Evolutionary conservation across 1,140 invertebrate species (phyloP).

Genomic region (Platyura marginata): DNA sequence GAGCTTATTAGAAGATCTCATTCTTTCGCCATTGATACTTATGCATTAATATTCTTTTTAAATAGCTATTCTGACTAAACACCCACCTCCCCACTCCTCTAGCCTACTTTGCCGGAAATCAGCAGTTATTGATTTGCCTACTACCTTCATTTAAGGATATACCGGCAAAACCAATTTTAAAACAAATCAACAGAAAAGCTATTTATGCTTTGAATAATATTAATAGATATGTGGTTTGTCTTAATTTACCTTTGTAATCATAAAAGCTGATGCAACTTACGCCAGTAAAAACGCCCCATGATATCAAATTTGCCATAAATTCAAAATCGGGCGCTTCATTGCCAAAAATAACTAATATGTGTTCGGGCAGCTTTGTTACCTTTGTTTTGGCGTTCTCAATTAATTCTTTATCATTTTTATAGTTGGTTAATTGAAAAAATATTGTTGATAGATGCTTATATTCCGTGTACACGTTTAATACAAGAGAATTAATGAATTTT

Average conservation of each 20-base stretch:
- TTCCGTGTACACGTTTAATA: too few relatives aligned
- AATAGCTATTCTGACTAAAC: too few relatives aligned
- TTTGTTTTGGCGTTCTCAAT: slow-evolving; percentile 1
- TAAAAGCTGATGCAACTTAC: slow-evolving; percentile 48
- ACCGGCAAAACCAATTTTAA: neutral
- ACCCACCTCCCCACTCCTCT: too few relatives aligned
- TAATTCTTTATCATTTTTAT: neutral
- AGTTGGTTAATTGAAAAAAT: neutral
- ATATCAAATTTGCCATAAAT: slow-evolving; percentile 36
- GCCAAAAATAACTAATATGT: slow-evolving; percentile 31
- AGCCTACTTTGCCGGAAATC: too few relatives aligned
- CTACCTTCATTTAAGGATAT: neutral
- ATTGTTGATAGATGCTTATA: too few relatives aligned
- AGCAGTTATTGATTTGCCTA: neutral
- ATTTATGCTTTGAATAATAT: slow-evolving; percentile 36
- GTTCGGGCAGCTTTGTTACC: slow-evolving; percentile 22
- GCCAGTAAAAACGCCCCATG: slow-evolving; percentile 41
- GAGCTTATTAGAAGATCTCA: too few relatives aligned
- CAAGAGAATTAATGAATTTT: too few relatives aligned
- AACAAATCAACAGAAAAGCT: neutral
- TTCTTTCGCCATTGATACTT: too few relatives aligned
- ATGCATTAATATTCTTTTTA: too few relatives aligned
- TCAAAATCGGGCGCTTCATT: slow-evolving; percentile 24
- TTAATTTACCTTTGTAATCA: slow-evolving; percentile 45
- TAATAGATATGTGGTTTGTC: slow-evolving; percentile 29